Base-by-base conservation (phyloP, 2,888 invertebrate species). In the Leptinotarsa rubiginosa region DNA sequence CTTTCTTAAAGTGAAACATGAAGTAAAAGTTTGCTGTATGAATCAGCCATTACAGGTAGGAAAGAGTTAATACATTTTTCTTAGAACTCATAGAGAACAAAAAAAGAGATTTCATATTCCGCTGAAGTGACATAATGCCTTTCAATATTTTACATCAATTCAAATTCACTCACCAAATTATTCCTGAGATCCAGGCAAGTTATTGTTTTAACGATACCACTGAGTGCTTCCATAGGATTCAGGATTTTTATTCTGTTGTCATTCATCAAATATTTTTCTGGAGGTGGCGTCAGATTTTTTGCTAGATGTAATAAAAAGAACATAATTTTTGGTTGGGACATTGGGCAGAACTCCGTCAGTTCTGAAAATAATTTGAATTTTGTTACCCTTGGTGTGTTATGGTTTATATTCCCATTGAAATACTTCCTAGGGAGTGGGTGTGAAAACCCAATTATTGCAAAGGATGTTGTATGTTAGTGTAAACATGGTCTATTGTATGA, bases 321-420 rank as follows among this genome's bases (percentile, higher is more conserved):
- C 76, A 90, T 86, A 22, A 89, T 88, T 81, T 88, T 88, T n/a
- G 86, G 85, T 72, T 90, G 89, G 0, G 89, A 88, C 41, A 90
- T 76, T 0, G 89, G 88, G 76, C 88, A 90, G 77, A 77, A 89
- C 83, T 87, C 86, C 10, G 77, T 75, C 68, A 87, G 78, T 72
- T 84, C 87, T 85, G 70, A 70, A 71, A 74, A 72, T 56, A 13
- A 56, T 20, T 56, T 54, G 2, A 72, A n/a, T 65, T 25, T 52
- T 18, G 13, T 18, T 56, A 41, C 80, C 16, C 25, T 47, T n/a
- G 13, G 0, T 76, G 82, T 3, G 3, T 49, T 10, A n/a, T 64
- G 20, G 5, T 47, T 47, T 31, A 31, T 1, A 1, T 7, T 25
- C 5, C 31, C 31, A 31, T 10, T 31, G 31, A 31, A 10, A 31